Conservation (phyloP, 92 coral and sea anemone species). For the Porites cylindrica region DNA sequence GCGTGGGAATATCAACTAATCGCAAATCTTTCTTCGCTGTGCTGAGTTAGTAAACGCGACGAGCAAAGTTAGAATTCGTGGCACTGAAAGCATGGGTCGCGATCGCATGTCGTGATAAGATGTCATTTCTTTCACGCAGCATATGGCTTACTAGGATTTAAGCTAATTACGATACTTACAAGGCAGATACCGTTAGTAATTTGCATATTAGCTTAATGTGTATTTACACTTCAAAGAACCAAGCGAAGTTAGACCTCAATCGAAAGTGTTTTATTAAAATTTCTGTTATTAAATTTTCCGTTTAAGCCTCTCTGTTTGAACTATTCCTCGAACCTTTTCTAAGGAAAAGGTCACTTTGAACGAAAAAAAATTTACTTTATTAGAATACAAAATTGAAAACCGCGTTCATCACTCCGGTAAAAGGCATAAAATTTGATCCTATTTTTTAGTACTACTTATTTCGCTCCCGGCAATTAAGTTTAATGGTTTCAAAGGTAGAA, state of each 20-base stretch:
- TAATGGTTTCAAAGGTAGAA: slow-evolving; percentile 15
- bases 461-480: slow-evolving; percentile 25
- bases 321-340: background rate
- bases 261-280: slow-evolving; percentile 25
- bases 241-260: slow-evolving; percentile 14
- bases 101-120: background rate
- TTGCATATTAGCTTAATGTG: slow-evolving; percentile 43
- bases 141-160: slow-evolving; percentile 50
- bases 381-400: background rate
- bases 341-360: background rate
- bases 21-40: background rate
- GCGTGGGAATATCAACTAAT: background rate
- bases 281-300: slow-evolving; percentile 16
- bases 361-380: background rate
- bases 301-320: background rate
- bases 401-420: slow-evolving; percentile 11
- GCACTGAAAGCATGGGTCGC: background rate
- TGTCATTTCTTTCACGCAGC: slow-evolving; percentile 15
- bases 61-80: background rate
- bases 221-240: slow-evolving; percentile 59
- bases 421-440: background rate
- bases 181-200: slow-evolving; percentile 48
- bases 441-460: background rate
- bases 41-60: background rate
- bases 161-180: slow-evolving; percentile 42